Percentiles rank a stretch among this genome's conserved stretches.
Evolutionary conservation across 2,113 vertebrate genomes (phyloP).

Genomic region (Silurus glanis): DNA sequence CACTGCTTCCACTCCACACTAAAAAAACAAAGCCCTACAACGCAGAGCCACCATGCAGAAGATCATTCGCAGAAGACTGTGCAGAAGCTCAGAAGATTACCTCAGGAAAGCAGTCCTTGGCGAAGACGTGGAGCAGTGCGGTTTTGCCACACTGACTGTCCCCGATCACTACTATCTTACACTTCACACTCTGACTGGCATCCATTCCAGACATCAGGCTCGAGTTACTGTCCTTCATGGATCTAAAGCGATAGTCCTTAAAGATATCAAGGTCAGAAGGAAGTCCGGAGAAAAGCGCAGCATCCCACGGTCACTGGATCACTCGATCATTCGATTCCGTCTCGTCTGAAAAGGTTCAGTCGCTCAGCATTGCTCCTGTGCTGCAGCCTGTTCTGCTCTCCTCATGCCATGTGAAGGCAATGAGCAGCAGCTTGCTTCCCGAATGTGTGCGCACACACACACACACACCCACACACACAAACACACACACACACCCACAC

Average conservation of each 20-base stretch:
- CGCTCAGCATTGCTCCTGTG: neutral
- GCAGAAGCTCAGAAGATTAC: conserved; percentile 73
- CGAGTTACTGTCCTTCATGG: conserved; percentile 87
- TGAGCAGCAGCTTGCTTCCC: conserved; percentile 41
- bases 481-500: neutral
- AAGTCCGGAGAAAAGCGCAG: neutral
- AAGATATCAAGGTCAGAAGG: neutral
- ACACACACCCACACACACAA: conserved; percentile 7
- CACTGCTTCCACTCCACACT: neutral
- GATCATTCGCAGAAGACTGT: neutral
- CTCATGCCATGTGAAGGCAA: conserved; percentile 45
- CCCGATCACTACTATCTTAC: conserved; percentile 85
- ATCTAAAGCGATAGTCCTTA: conserved; percentile 57
- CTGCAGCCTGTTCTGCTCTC: conserved; percentile 14
- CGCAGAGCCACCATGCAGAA: neutral
- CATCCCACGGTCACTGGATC: neutral
- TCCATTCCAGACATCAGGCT: conserved; percentile 82
- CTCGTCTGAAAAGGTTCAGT: neutral
- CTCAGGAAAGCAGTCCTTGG: conserved; percentile 87
- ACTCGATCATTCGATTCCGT: neutral
- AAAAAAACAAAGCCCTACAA: neutral
- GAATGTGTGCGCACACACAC: neutral
- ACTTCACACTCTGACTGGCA: conserved; percentile 84
- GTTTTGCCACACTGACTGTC: conserved; percentile 87
- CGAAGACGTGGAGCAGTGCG: conserved; percentile 82